Conservation (phyloP, 2,888 invertebrate species). For the Strigamia transsilvanica region DNA sequence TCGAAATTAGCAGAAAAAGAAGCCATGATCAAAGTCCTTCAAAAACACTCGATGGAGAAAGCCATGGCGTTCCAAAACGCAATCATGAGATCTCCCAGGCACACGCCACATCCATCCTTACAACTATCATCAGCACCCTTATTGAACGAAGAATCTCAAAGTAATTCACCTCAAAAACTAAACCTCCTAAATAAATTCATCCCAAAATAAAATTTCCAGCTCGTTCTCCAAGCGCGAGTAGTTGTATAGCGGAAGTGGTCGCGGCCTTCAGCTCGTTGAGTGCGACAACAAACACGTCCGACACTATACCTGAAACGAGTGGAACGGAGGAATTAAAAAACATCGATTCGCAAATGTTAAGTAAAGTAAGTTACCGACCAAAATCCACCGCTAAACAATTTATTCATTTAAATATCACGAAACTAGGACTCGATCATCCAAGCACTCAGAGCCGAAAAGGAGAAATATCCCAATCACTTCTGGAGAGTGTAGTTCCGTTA, state of each 20-base stretch:
- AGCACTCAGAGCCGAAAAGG: conserved; percentile 78
- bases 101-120: conserved; percentile 59
- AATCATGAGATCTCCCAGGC: conserved; percentile 62
- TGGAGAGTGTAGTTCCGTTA: conserved; percentile 64
- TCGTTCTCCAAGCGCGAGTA: conserved; percentile 7
- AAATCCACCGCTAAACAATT: no score
- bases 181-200: no score
- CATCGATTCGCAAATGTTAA: conserved; percentile 76
- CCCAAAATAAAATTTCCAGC: neutral
- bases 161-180: neutral
- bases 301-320: conserved; percentile 62
- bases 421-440: conserved; percentile 72
- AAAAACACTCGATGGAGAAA: conserved; percentile 66
- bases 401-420: no score
- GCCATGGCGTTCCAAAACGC: conserved; percentile 59
- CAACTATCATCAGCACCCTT: conserved; percentile 52
- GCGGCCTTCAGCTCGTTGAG: conserved; percentile 22
- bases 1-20: conserved; percentile 88
- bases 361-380: conserved; percentile 58
- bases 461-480: conserved; percentile 78
- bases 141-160: conserved; percentile 55
- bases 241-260: conserved; percentile 7
- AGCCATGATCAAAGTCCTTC: conserved; percentile 87
- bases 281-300: neutral
- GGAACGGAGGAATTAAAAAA: conserved; percentile 76